Evolutionary conservation across 92 coral and sea anemone genomes (phyloP), one percentile per base, ranked within the genome.

Genomic region (Galaxea fascicularis): DNA sequence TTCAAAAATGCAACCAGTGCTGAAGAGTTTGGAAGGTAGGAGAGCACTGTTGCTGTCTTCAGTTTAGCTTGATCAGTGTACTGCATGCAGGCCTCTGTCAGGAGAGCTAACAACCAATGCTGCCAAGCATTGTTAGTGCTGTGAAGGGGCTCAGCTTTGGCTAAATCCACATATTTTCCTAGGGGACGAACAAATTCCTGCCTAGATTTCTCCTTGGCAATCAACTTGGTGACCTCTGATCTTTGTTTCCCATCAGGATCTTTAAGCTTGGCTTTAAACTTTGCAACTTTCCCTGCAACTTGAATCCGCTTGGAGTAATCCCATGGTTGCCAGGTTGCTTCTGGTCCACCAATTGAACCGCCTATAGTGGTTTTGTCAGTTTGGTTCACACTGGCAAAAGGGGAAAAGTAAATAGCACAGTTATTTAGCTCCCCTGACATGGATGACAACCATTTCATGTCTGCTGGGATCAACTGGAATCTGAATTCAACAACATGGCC

Each of bases 51-150:
- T 53, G 85, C 87, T 64, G 91, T 53, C 46, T 91, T 91, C 24
- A 88, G 82, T 26, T 70, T 44, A 24, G n/a, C 53, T 31, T 84
- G 52, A 65, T 51, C n/a, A 18, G 78, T 73, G 64, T 73, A 51
- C 22, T 73, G 88, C 74, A 74, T 77, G n/a, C n/a, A n/a, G 17
- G 83, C 92, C n/a, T 84, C 16, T 9, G 85, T 66, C 26, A 91
- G 83, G 13, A 71, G 35, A 44, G 46, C 25, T 25, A 47, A 73
- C 49, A 91, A 88, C 90, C 89, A 91, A 24, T 83, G 71, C 35
- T 87, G 91, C 91, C 91, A 87, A 17, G 92, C 94, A 87, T 87
- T 91, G 82, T 89, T 89, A 26, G 65, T 85, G 73, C 78, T 85
- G 72, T 79, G 93, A 11, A 81, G 71, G 4, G 91, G 93, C 76